phyloP scores from a whole-genome alignment of 2,113 vertebrate species.

The Nothobranchius furzeri region DNA sequence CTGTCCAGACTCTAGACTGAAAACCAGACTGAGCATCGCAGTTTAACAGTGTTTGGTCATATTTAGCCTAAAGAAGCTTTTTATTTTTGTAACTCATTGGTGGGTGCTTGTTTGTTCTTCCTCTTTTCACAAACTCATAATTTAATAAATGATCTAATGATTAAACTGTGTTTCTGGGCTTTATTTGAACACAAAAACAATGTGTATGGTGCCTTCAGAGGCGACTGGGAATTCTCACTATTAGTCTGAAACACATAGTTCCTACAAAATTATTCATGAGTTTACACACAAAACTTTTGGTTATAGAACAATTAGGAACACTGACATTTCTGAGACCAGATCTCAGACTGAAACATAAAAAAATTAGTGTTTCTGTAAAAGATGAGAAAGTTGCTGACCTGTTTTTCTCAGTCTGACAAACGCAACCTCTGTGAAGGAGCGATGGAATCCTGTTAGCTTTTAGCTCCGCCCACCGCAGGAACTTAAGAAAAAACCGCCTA shows the following conservation, averaged over 20 bases:
- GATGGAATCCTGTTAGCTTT: no score
- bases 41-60: conserved; percentile 6
- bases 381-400: no score
- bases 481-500: no score
- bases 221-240: neutral
- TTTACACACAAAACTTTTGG: neutral
- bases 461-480: no score
- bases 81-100: conserved; percentile 67
- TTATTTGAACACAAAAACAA: neutral
- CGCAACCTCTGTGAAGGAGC: no score
- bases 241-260: no score
- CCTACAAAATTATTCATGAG: no score
- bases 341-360: no score
- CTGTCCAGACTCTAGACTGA: neutral
- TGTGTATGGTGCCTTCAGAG: neutral
- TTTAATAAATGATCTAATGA: conserved; percentile 58
- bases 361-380: no score
- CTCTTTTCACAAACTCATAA: conserved; percentile 24
- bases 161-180: neutral
- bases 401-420: no score
- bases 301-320: neutral
- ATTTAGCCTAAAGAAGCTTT: conserved; percentile 25
- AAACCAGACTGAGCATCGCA: neutral
- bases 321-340: no score
- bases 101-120: conserved; percentile 20